Evolutionary conservation across 2,797 vertebrate genomes (phyloP), one percentile per base, ranked within the genome.

Genomic region (Mus spretus): DNA sequence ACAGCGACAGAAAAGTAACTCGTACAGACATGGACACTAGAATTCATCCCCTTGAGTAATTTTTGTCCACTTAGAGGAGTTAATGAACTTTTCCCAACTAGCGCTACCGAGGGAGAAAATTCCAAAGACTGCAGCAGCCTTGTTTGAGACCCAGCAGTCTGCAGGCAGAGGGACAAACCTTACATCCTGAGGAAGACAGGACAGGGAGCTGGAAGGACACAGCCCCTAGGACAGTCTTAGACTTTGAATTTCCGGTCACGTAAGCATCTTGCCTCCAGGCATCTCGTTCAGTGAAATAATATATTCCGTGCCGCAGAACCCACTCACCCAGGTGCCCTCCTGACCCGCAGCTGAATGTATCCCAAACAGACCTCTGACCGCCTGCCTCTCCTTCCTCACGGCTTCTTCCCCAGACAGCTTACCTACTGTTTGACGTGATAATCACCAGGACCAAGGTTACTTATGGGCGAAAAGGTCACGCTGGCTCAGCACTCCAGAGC

Each of bases 331-430:
- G 28, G 20, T 40, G 77, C 85, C 15, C 67, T 79, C 28, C 91
- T 77, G 3, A 47, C 55, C 82, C 72, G 34, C 28, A n/a, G 53
- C 44, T 20, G 7, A 72, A 55, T 70, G 55, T 6, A 20, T 87
- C 26, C 57, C 40, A 24, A 31, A 4, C 8, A 47, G 63, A 10
- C 40, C 8, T 1, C 2, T 13, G 0, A 2, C n/a, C 4, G 7
- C 28, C 31, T 74, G 0, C 7, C 13, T 85, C n/a, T 6, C 28
- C 84, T 67, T 77, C 26, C 78, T 77, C 12, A 0, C 3, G 14
- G 17, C 6, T 59, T 44, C 6, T 3, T 11, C 40, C 80, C 37
- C 2, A 5, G 40, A 67, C 65, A 50, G 28, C 4, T 15, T 15
- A 13, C 19, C 24, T 19, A 1, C 22, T 15, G 7, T 40, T 63